phyloP scores from a whole-genome alignment of 2,797 vertebrate genomes.

The Galago senegalensis region DNA sequence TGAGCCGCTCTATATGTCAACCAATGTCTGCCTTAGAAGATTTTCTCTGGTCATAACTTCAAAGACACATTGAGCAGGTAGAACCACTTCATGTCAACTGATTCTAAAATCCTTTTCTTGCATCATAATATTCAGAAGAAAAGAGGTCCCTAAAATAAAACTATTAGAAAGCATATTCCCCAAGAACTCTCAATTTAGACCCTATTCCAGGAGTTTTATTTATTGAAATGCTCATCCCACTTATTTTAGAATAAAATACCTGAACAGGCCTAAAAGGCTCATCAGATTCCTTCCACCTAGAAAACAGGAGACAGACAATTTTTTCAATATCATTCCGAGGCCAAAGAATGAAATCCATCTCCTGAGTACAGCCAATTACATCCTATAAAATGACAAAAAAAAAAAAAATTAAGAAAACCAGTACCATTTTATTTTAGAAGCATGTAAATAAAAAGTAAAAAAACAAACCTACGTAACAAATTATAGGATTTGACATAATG shows the following conservation, averaged over 20 bases:
- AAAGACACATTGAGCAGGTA: neutral
- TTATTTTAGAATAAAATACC: slow-evolving; percentile 88
- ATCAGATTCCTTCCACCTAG: slow-evolving; percentile 99
- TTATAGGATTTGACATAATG: neutral
- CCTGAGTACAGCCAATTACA: slow-evolving; percentile 99
- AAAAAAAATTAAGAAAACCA: slow-evolving; percentile 46
- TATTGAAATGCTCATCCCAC: neutral
- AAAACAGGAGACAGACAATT: slow-evolving; percentile 99
- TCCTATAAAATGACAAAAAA: slow-evolving; percentile 88
- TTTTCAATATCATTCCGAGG: slow-evolving; percentile 99
- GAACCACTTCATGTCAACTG: neutral
- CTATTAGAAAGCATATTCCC: neutral
- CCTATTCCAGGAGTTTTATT: neutral
- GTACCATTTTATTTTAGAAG: neutral
- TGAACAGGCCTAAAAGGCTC: slow-evolving; percentile 99
- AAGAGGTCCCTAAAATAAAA: neutral
- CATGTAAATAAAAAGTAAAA: neutral
- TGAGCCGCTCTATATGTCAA: neutral
- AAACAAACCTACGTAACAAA: neutral
- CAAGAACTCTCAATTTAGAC: neutral
- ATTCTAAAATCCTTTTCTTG: slow-evolving; percentile 11
- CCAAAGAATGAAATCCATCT: slow-evolving; percentile 99
- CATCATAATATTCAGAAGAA: neutral
- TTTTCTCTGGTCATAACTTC: neutral
- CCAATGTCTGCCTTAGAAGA: neutral